Evolutionary conservation across 2,113 vertebrate genomes (phyloP), one percentile per base, ranked within the genome.

Genomic region (Fulica atra): DNA sequence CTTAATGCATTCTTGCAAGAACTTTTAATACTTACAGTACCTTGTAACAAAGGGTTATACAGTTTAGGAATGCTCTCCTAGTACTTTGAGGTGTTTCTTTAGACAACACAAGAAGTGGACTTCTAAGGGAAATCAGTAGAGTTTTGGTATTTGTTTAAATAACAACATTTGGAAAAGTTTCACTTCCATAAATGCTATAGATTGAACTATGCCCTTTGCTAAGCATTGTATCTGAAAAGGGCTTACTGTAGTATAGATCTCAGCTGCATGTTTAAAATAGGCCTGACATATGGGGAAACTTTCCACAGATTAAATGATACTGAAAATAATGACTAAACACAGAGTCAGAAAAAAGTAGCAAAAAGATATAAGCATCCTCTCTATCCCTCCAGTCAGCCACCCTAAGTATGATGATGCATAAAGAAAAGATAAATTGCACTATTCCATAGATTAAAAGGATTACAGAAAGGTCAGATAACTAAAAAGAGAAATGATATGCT

Each of bases 241-340:
- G 56, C 44, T 94, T 78, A 66, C 44, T 65, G 81, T 46, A 72
- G 73, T 57, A 88, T 3, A 89, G 84, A 91, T 82, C 89, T 69
- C 78, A 87, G 84, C 48, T 82, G 72, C 66, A 20, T 68, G 64
- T 92, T 96, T 93, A 81, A 93, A 95, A 89, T 91, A 93, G 0
- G 6, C 91, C 77, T 94, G 91, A 91, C 94, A 92, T 95, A 97
- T 87, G 90, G 88, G 93, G 76, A 92, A 96, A 88, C 65, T 90
- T 96, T 93, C 85, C 88, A 88, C 64, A 94, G 90, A 96, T 86
- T 85, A 95, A 96, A 93, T 54, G 90, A 95, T 88, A 94, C 82
- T 81, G 95, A 92, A 95, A 96, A 96, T 94, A 96, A 93, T 93
- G 93, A 95, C 90, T 88, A 95, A 96, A 96, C 86, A 97, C 68